Conservation (phyloP, 2,797 vertebrate genomes). For the Clarias pachynema region DNA sequence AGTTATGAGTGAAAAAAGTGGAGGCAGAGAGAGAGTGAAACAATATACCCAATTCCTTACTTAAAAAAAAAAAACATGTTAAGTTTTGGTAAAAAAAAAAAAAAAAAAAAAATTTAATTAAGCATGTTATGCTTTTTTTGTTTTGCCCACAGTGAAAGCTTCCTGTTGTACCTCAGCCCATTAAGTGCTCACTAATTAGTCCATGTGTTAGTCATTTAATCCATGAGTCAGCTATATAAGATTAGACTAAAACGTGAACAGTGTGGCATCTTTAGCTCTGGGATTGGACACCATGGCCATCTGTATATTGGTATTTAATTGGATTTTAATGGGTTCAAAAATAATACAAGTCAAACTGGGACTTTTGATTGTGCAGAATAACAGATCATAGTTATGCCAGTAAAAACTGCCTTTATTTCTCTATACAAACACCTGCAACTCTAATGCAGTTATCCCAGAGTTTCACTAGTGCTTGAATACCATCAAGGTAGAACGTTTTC, state of each 20-base stretch:
- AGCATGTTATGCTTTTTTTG: not conserved
- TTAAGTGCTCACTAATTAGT: not conserved
- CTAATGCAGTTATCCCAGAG: too few species aligned
- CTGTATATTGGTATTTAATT: not conserved
- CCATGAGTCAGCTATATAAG: slow-evolving; percentile 8
- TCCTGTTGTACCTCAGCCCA: not conserved
- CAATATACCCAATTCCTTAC: not conserved
- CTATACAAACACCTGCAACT: too few species aligned
- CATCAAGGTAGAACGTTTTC: too few species aligned
- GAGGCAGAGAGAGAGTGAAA: not conserved
- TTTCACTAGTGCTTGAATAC: too few species aligned
- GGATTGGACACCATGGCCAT: not conserved
- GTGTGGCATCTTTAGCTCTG: not conserved
- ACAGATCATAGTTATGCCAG: too few species aligned
- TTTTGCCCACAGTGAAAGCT: not conserved
- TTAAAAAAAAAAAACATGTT: not conserved
- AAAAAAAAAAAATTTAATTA: too few species aligned
- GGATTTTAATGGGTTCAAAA: not conserved
- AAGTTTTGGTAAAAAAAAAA: not conserved
- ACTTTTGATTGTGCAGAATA: too few species aligned
- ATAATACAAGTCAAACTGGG: too few species aligned
- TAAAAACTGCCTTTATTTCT: too few species aligned
- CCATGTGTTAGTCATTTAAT: not conserved
- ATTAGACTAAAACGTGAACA: not conserved
- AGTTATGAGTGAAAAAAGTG: not conserved